Base-by-base conservation (phyloP, 2,797 vertebrate species). In the Chromis chromis region DNA sequence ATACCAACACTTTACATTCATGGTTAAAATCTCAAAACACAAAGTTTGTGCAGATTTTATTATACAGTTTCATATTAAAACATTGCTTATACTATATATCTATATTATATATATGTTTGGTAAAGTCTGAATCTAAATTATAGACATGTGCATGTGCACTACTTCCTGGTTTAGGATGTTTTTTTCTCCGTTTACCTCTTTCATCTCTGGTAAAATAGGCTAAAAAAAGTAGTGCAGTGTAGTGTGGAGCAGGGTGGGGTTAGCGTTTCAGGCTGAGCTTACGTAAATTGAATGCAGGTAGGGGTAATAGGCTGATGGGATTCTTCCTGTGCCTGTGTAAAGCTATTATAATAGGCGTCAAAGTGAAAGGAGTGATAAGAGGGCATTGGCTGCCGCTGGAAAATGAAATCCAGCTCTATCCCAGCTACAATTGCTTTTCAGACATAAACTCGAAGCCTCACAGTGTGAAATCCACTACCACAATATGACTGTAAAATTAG, bases 291-390 rank as follows among this genome's bases (percentile, higher is more conserved):
- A 84, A 84, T 78, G 81, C 83, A 83, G 82, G 86, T 78, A 55
- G 71, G 40, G 64, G 79, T 87, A 86, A 87, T 42, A 79, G 78
- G 71, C 67, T 77, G 85, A 79, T 77, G 62, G 56, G 78, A 83
- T 79, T 86, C 71, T 71, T 78, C 66, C 74, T 68, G 6, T 76
- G 80, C 70, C 82, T 74, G 68, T 79, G 79, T 85, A 65, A 82
- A 78, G 74, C 81, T 71, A 70, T 85, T 82, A 87, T 72, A 85
- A 86, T 63, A 74, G 72, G 58, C 60, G 49, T 87, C 84, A 84
- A 79, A 85, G 80, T 85, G 83, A 88, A 86, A 87, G 65, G 60
- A 76, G 65, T 14, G 79, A 83, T 88, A 84, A 86, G 67, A 78
- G 58, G 69, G 49, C 85, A 83, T 65, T 28, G 71, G 62, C 78